Evolutionary conservation across 2,888 invertebrate species (phyloP).

Genomic region (Campoletis raptor): DNA sequence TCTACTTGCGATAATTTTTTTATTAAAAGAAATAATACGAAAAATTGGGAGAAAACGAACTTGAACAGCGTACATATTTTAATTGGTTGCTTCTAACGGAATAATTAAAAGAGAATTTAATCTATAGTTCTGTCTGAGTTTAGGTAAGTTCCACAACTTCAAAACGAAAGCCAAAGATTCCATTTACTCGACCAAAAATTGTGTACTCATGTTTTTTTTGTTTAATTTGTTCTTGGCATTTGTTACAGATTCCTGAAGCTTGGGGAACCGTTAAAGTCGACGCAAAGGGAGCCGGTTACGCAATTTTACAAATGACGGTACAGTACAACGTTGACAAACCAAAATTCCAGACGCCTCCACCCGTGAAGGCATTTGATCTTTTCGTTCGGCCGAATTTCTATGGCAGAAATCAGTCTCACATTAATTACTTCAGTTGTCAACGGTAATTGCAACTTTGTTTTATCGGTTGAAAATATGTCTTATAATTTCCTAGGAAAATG

Average conservation of each 20-base stretch:
- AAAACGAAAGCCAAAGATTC: neutral
- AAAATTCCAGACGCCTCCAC: constrained; percentile 94
- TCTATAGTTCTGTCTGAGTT: neutral
- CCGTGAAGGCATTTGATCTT: constrained; percentile 92
- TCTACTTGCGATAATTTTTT: neutral
- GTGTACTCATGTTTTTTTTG: neutral
- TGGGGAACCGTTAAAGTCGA: constrained; percentile 98
- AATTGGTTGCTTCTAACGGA: neutral
- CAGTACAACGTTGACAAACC: constrained; percentile 96
- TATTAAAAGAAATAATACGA: neutral
- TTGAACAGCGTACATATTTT: neutral
- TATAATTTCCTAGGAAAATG: neutral
- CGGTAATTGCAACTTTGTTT: constrained; percentile 86
- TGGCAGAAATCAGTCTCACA: constrained; percentile 97
- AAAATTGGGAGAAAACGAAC: neutral
- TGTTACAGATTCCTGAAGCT: constrained; percentile 92
- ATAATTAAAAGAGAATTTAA: neutral
- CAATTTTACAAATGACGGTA: constrained; percentile 96
- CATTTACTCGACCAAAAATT: neutral
- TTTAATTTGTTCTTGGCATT: neutral
- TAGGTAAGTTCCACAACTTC: neutral
- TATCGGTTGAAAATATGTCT: neutral
- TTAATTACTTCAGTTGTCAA: constrained; percentile 94
- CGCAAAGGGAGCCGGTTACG: constrained; percentile 97
- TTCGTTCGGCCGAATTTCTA: constrained; percentile 90